Base-by-base conservation (phyloP, 2,888 invertebrate species). In the Phragmatobia fuliginosa region DNA sequence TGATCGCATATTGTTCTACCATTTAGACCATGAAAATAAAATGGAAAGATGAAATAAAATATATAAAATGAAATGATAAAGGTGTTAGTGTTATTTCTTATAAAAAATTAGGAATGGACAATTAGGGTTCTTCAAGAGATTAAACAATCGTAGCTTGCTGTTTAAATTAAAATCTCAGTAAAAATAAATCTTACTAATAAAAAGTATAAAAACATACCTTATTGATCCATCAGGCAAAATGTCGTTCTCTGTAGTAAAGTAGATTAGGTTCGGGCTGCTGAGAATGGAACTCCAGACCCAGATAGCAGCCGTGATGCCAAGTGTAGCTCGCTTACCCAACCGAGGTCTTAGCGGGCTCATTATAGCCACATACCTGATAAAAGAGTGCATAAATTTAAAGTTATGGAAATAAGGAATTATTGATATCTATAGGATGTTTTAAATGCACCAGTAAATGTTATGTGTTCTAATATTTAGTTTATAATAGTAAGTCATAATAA, bases 291-390 rank as follows among this genome's bases (percentile, higher is more conserved):
- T 98, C 77, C 97, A 95, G 0, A 97, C 91, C 99, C 99, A 99
- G 82, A 99, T 99, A 67, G 96, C 96, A 8, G 97, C 96, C 0
- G 98, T 98, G 77, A 98, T 97, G 82, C 97, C 97, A 67, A 99
- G 95, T 0, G 99, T 99, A 21, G 97, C 96, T 36, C 97, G 96
- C 85, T 97, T 97, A 36, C 99, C 98, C 96, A 99, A 97, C 68
- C 99, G 96, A 2, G 98, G 99, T 75, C 97, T 96, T 73, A 99
- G 94, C 0, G 99, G 99, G 85, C 98, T 98, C 96, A 99, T 98
- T 84, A 99, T 99, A 67, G 99, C 99, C 93, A 98, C 97, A 90
- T 99, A 99, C 88, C 99, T 99, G 96, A 89, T 7, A 25, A 28
- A 61, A 38, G 45, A 36, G 28, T 21, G 2, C 59, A 56, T 31